Conservation (phyloP, 2,888 invertebrate genomes). For the Laspeyria flexula region DNA sequence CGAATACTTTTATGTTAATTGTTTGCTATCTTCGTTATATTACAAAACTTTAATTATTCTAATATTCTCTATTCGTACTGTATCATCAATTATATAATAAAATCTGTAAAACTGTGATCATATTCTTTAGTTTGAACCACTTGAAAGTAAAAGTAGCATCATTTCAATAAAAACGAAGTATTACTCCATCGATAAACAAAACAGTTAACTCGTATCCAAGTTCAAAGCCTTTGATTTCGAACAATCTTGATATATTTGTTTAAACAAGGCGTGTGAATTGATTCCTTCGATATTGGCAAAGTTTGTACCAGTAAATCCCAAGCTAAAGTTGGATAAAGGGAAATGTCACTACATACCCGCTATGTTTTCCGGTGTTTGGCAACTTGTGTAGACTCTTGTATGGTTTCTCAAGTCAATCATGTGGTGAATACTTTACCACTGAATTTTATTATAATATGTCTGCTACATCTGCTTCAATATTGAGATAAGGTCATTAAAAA, state of each 20-base stretch:
- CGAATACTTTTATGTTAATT: no score
- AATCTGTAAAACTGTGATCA: no score
- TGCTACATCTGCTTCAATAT: no score
- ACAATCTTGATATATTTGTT: slow-evolving; percentile 45
- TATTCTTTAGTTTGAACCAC: no score
- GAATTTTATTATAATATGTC: neutral
- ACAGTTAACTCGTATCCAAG: neutral
- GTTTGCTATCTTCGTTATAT: no score
- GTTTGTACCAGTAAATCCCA: slow-evolving; percentile 67
- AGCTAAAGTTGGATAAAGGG: slow-evolving; percentile 50
- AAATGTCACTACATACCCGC: slow-evolving; percentile 52
- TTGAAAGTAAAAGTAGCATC: neutral
- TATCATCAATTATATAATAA: no score
- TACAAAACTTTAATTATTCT: no score
- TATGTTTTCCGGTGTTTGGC: slow-evolving; percentile 53
- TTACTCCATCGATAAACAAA: neutral
- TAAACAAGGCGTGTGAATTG: slow-evolving; percentile 66
- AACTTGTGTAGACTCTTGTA: slow-evolving; percentile 8
- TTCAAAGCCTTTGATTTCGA: slow-evolving; percentile 29
- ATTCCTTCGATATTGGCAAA: slow-evolving; percentile 71
- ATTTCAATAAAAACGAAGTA: neutral
- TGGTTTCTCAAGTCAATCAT: slow-evolving; percentile 1
- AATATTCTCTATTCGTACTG: no score
- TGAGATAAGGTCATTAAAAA: no score
- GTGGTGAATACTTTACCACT: neutral